These are phyloP conservation scores for Pomacea canaliculata DNA, from an alignment of 2,888 invertebrate genomes.

Conservation along the genomic window DNA sequence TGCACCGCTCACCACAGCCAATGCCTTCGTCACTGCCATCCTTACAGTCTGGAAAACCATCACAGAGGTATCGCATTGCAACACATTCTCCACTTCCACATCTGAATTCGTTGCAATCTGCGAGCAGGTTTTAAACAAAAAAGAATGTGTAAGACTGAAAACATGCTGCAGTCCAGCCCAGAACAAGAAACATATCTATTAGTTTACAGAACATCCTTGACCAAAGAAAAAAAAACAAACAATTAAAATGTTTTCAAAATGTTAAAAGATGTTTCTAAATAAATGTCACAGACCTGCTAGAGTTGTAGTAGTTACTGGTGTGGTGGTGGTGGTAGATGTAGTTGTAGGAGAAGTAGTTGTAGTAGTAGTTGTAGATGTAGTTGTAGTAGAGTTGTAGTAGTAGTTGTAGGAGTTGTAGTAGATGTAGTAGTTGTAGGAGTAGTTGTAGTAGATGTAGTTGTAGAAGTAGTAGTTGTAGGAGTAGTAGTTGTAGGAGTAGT, in stretches of 20 bases:
- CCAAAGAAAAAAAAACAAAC: no score
- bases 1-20: constrained; percentile 8
- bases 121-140: not conserved
- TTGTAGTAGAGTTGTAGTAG: constrained; percentile 9
- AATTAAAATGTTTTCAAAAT: no score
- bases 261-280: not conserved
- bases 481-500: not conserved
- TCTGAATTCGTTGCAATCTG: constrained; percentile 14
- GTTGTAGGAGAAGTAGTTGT: constrained; percentile 9
- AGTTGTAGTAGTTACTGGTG: constrained; percentile 2
- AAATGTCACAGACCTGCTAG: not conserved
- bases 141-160: no score
- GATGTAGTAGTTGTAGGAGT: not conserved
- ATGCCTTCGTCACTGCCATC: constrained; percentile 22
- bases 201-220: no score
- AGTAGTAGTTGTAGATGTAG: constrained; percentile 7
- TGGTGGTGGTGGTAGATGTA: not conserved
- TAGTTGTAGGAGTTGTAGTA: not conserved
- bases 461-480: not conserved
- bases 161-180: no score
- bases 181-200: no score
- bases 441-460: not conserved
- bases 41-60: constrained; percentile 18
- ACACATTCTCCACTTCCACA: constrained; percentile 22
- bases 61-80: constrained; percentile 9